Evolutionary conservation across 2,113 vertebrate genomes (phyloP), one percentile per base, ranked within the genome.

Genomic region (Macaca nemestrina): DNA sequence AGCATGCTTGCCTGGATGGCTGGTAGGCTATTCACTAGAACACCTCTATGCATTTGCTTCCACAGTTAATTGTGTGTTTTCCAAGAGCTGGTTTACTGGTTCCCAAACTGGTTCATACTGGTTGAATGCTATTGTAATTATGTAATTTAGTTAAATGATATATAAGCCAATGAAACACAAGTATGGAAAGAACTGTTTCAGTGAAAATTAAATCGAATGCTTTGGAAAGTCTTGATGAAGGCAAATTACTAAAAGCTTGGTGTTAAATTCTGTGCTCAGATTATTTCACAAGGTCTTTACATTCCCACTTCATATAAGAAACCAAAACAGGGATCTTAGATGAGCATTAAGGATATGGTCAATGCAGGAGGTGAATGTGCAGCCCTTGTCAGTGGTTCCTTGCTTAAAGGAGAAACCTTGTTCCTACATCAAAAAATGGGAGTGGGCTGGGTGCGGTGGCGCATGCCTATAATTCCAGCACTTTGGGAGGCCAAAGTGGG

Each of bases 131-230:
- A 81, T 73, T 79, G 25, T 96, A 88, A 93, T 97, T 88, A 85
- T 30, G 38, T 93, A 83, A 97, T 95, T 90, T 79, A 96, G 80
- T 95, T 93, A 94, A 97, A 78, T 95, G 81, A 95, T 78, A 52
- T 38, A 25, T 73, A 88, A 94, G 67, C 72, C 59, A 50, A 10
- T 75, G 82, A 82, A 88, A 93, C 52, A 25, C 67, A n/a, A 67
- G 32, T 32, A 32, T 79, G 59, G 61, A 94, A 81, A 89, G 78
- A 96, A 52, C 59, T 75, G 25, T 91, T 94, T 70, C 35, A 6
- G 14, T 97, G 86, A 93, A 86, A 97, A 88, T 80, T 50, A 85
- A 96, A 70, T 79, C 25, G 67, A 91, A 89, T 79, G 88, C 48
- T 91, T 89, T 91, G 80, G 55, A 95, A 93, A 86, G 82, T 78